These are phyloP conservation scores for Andrena cerasifolii DNA, from an alignment of 1,140 invertebrate genomes.

Conservation along the genomic window DNA sequence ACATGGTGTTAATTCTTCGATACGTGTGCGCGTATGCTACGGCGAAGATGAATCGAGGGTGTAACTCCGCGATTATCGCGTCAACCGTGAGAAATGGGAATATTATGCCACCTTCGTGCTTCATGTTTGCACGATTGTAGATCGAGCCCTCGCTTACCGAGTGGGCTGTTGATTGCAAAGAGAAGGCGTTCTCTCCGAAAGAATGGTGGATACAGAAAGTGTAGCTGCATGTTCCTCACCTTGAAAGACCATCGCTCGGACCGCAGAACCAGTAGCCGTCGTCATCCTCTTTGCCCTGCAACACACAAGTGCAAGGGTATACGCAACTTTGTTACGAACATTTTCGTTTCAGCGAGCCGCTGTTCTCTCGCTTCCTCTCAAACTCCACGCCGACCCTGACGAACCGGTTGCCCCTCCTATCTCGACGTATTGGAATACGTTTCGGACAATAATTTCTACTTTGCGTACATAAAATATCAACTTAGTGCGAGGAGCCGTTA, in stretches of 20 bases:
- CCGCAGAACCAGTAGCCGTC: slow-evolving; percentile 9
- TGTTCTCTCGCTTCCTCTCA: neutral
- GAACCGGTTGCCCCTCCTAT: slow-evolving; percentile 62
- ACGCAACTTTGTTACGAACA: slow-evolving; percentile 71
- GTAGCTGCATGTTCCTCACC: no score
- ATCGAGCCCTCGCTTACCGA: neutral
- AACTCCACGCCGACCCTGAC: slow-evolving; percentile 39
- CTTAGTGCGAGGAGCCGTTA: slow-evolving; percentile 32
- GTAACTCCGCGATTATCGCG: slow-evolving; percentile 56
- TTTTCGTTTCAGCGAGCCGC: slow-evolving; percentile 54
- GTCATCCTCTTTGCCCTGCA: slow-evolving; percentile 26
- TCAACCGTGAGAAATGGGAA: slow-evolving; percentile 60
- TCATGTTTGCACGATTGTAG: neutral
- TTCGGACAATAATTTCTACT: slow-evolving; percentile 49
- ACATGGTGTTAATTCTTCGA: slow-evolving; percentile 61
- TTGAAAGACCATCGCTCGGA: no score
- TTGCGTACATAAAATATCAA: slow-evolving; percentile 43
- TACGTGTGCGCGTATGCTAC: slow-evolving; percentile 4
- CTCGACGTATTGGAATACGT: slow-evolving; percentile 62
- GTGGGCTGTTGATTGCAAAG: no score
- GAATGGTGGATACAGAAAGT: no score
- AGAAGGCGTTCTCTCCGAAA: no score
- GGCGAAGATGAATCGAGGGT: slow-evolving; percentile 18
- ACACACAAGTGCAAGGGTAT: slow-evolving; percentile 44
- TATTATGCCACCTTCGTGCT: slow-evolving; percentile 49